Conservation (phyloP, 2,888 invertebrate species). For the Meiosimyza decipiens region DNA sequence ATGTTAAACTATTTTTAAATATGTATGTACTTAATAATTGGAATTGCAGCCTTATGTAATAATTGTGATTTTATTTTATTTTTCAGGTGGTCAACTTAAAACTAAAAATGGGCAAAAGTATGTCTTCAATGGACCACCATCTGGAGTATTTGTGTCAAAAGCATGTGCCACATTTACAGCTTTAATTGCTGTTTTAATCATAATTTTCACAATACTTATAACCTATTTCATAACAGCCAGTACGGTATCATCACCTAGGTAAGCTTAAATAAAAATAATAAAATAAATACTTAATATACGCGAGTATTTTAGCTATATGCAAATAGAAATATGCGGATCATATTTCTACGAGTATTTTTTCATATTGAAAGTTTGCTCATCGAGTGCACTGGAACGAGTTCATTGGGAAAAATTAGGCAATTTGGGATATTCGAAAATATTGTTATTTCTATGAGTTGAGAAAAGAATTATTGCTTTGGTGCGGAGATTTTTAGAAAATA, state of each 20-base stretch:
- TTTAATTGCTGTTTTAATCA: conserved; percentile 55
- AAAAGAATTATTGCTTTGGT: too few relatives aligned
- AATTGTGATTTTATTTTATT: neutral
- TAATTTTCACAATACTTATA: conserved; percentile 59
- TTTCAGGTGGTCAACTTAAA: conserved; percentile 66
- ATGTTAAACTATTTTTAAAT: neutral
- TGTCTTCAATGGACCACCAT: conserved; percentile 64
- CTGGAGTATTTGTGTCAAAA: conserved; percentile 63
- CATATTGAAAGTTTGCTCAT: too few relatives aligned
- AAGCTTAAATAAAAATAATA: conserved; percentile 43
- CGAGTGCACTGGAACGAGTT: too few relatives aligned
- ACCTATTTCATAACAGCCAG: conserved; percentile 63
- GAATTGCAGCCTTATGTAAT: too few relatives aligned
- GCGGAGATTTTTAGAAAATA: too few relatives aligned
- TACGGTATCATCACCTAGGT: conserved; percentile 54
- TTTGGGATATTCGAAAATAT: too few relatives aligned
- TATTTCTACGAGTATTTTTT: too few relatives aligned
- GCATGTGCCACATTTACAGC: conserved; percentile 58
- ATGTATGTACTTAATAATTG: too few relatives aligned
- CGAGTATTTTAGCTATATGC: neutral
- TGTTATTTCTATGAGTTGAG: too few relatives aligned
- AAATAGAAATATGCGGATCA: conserved; percentile 9
- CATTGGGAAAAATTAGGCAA: too few relatives aligned
- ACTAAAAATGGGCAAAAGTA: conserved; percentile 68
- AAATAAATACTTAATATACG: too few relatives aligned